Evolutionary conservation across 2,113 vertebrate species (phyloP).

Genomic region (Heloderma charlesbogerti): DNA sequence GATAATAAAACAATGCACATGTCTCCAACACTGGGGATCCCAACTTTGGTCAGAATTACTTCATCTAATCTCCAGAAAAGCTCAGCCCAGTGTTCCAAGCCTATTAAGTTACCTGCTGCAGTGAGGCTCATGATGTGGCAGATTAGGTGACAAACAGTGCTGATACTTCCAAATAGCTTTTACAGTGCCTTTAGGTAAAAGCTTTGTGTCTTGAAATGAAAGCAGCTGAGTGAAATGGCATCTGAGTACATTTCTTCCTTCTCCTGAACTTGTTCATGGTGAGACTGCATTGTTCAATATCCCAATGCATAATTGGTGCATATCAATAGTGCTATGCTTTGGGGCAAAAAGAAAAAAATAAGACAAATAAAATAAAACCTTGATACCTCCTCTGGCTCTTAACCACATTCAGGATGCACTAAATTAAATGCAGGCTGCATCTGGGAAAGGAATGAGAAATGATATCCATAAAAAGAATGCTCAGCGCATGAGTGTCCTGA

Average conservation of each 20-base stretch:
- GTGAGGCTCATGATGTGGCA: conserved; percentile 24
- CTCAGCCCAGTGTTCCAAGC: neutral
- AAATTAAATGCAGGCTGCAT: neutral
- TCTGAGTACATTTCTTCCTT: neutral
- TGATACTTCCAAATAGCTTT: neutral
- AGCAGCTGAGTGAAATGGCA: conserved; percentile 28
- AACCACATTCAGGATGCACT: neutral
- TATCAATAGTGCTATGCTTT: neutral
- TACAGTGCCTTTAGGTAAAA: conserved; percentile 55
- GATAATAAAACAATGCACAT: neutral
- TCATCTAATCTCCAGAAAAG: neutral
- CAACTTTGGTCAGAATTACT: neutral
- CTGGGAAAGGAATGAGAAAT: neutral
- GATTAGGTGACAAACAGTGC: conserved; percentile 32
- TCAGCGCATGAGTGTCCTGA: neutral
- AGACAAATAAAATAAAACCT: neutral
- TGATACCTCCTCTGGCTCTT: neutral
- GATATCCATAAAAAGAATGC: neutral
- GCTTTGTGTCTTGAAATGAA: conserved; percentile 33
- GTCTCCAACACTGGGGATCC: neutral
- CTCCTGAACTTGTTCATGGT: accelerated
- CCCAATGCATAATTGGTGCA: neutral
- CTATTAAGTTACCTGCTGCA: neutral
- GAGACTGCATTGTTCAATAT: no score
- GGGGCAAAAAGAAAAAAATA: neutral